A percentile compares a stretch with the other conserved stretches of the same genome.
Evolutionary conservation across 1,140 invertebrate genomes (phyloP).

Genomic region (Leptoteleia sp.): DNA sequence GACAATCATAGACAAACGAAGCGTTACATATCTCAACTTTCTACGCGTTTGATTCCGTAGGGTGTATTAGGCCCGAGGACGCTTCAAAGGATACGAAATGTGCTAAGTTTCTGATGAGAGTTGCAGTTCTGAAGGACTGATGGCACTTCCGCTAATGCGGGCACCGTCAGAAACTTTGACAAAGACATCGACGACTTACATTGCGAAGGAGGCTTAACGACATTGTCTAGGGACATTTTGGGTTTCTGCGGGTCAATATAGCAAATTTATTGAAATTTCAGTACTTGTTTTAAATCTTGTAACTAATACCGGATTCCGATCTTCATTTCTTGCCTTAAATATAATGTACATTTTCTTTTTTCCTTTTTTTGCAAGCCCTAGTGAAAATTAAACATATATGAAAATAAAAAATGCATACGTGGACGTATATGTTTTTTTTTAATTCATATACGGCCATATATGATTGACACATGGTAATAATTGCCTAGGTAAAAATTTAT

Average conservation of each 20-base stretch:
- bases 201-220: constrained; percentile 51
- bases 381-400: no score
- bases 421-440: no score
- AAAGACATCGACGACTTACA: constrained; percentile 61
- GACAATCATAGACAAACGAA: constrained; percentile 61
- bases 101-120: constrained; percentile 61
- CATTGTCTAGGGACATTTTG: constrained; percentile 51
- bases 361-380: no score
- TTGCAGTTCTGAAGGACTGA: constrained; percentile 62
- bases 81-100: constrained; percentile 62
- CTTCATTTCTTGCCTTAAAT: no score
- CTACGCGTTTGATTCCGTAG: constrained; percentile 39
- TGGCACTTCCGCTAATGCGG: constrained; percentile 69
- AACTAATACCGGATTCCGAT: no score
- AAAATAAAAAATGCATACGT: no score
- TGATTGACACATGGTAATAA: no score
- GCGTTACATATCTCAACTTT: constrained; percentile 50
- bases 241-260: constrained; percentile 52
- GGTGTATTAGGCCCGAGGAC: constrained; percentile 46
- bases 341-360: no score
- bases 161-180: constrained; percentile 67
- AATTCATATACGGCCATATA: no score
- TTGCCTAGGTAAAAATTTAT: no score
- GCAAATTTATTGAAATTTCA: constrained; percentile 53
- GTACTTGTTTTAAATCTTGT: no score